Evolutionary conservation across 2,113 vertebrate genomes (phyloP), one percentile per base, ranked within the genome.

Genomic region (Syngnathoides biaculeatus): DNA sequence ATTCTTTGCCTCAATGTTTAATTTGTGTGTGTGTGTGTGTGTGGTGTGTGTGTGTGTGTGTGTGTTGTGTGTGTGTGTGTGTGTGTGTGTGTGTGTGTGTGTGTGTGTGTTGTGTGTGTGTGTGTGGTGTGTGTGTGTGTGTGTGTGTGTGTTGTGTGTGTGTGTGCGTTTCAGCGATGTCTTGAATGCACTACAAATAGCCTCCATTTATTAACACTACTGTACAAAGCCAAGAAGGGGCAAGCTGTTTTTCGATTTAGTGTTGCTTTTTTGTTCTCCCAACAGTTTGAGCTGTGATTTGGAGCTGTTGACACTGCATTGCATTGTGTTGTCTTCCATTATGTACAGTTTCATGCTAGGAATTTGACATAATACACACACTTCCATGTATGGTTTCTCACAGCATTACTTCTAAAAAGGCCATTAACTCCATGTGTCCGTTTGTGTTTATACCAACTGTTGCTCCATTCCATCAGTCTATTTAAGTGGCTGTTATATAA

Each of bases 1-100:
- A 76, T 79, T 81, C 73, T 83, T 83, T 88, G 81, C 83, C 38
- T 79, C 77, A 73, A 80, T 87, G 86, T 87, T 89, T 91, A 90
- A 88, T 92, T 86, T 81, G 73, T 76, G 63, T n/a, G 19, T 39
- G 57, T 73, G 50, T 58, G 59, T 48, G 52, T 50, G 47, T 77
- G n/a, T n/a, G n/a, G n/a, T n/a, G n/a, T n/a, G n/a, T n/a, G n/a
- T 81, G 73, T 76, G 63, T n/a, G 19, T 39, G 57, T 73, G 50
- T 58, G 59, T 48, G 52, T 50, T n/a, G n/a, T n/a, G n/a, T n/a
- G n/a, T n/a, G n/a, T n/a, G n/a, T n/a, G n/a, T 81, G 73, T 76
- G 63, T n/a, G 19, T 39, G 57, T 73, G 50, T 58, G 59, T 48
- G 52, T 50, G n/a, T 81, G 73, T 76, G 63, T n/a, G 19, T 39